phyloP scores from a whole-genome alignment of 2,113 vertebrate genomes.

The Anas platyrhynchos region DNA sequence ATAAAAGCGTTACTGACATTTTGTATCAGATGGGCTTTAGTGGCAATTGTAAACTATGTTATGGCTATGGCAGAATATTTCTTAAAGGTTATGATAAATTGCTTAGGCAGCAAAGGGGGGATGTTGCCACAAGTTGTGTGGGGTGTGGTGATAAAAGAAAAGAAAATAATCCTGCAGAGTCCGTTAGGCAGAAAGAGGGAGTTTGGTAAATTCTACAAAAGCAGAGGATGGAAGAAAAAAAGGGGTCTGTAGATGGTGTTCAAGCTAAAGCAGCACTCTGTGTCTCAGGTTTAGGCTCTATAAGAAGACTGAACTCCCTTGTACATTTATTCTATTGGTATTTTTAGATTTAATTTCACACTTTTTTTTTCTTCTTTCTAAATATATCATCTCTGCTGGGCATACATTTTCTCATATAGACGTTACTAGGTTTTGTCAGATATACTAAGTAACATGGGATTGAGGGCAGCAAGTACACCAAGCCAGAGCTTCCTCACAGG shows the following conservation, averaged over 20 bases:
- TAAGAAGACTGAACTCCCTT: background rate
- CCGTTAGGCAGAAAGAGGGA: background rate
- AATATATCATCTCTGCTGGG: background rate
- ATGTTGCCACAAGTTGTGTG: background rate
- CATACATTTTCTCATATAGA: background rate
- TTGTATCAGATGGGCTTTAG: background rate
- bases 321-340: background rate
- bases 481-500: background rate
- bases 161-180: background rate
- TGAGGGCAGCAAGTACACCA: background rate
- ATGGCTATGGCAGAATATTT: background rate
- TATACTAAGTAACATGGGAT: background rate
- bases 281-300: background rate
- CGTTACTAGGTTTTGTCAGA: background rate
- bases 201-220: background rate
- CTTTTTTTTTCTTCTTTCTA: background rate
- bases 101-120: background rate
- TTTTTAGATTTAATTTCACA: background rate
- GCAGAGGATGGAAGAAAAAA: background rate
- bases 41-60: background rate
- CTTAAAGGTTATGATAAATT: background rate
- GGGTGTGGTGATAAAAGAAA: background rate
- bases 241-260: background rate
- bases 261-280: background rate
- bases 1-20: constrained; percentile 17